Percentiles rank a stretch among this genome's conserved stretches.
Evolutionary conservation across 1,140 invertebrate genomes (phyloP).

Genomic region (Dendrolimus punctatus): DNA sequence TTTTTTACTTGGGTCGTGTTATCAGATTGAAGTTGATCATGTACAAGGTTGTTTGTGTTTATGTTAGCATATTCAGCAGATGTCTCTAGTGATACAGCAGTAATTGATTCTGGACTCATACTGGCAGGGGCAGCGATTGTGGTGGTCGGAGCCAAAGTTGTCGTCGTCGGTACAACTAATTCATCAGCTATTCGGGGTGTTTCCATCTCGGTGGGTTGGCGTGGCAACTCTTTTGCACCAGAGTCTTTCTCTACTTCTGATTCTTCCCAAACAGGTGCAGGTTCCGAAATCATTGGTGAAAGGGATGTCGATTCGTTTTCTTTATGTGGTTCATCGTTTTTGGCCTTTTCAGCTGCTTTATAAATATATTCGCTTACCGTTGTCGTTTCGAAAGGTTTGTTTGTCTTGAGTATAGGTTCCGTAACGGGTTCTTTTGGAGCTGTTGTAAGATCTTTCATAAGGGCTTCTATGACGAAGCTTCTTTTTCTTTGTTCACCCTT

Average conservation of each 20-base stretch:
- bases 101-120: slow-evolving; percentile 1
- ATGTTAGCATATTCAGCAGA: slow-evolving; percentile 10
- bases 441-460: slow-evolving; percentile 11
- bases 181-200: slow-evolving; percentile 2
- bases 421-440: slow-evolving; percentile 10
- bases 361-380: slow-evolving; percentile 52
- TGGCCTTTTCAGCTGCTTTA: slow-evolving; percentile 23
- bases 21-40: slow-evolving; percentile 7
- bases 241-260: slow-evolving; percentile 29
- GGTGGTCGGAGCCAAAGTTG: slow-evolving; percentile 2
- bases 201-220: slow-evolving; percentile 8
- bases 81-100: slow-evolving; percentile 5
- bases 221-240: slow-evolving; percentile 17
- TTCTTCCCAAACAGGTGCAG: slow-evolving; percentile 61
- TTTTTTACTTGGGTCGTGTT: slow-evolving; percentile 40
- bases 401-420: slow-evolving; percentile 12
- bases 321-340: slow-evolving; percentile 2
- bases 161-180: not conserved
- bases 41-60: slow-evolving; percentile 8
- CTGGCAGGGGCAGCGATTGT: not conserved
- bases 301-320: not conserved
- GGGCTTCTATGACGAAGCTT: slow-evolving; percentile 22
- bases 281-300: slow-evolving; percentile 12
- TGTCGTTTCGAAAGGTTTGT: slow-evolving; percentile 29
- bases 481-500: slow-evolving; percentile 54